Percentiles rank a stretch among this genome's conserved stretches.
phyloP scores from a whole-genome alignment of 1,140 invertebrate species.

The Elysia chlorotica region DNA sequence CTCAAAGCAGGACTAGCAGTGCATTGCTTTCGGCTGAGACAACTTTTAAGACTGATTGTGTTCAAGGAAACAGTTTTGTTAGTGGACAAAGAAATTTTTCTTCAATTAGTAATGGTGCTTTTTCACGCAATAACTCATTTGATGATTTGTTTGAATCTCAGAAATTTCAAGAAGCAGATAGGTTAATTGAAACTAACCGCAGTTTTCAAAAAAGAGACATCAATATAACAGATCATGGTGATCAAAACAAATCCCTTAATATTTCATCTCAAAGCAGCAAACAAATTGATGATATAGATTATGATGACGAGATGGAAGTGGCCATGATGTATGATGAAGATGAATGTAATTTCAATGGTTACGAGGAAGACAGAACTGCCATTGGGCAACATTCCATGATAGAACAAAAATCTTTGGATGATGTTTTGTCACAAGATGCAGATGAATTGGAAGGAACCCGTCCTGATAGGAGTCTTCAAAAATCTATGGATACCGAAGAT shows the following conservation, averaged over 20 bases:
- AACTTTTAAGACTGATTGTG: no score
- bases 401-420: background rate
- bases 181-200: background rate
- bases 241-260: background rate
- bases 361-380: background rate
- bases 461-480: background rate
- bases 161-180: no score
- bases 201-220: background rate
- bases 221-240: background rate
- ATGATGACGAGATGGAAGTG: slow-evolving; percentile 17
- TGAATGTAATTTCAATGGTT: no score
- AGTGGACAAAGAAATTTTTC: no score
- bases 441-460: background rate
- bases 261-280: background rate
- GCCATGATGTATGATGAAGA: slow-evolving; percentile 12
- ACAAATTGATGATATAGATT: slow-evolving; percentile 1
- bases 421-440: background rate
- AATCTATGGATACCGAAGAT: background rate
- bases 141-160: background rate
- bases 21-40: no score
- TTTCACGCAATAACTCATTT: background rate
- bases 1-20: no score
- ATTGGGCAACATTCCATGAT: background rate
- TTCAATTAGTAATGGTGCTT: no score
- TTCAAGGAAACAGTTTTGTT: no score